Percentiles rank a stretch among this genome's conserved stretches.
Evolutionary conservation across 2,113 vertebrate species (phyloP).

Genomic region (Condylura cristata): DNA sequence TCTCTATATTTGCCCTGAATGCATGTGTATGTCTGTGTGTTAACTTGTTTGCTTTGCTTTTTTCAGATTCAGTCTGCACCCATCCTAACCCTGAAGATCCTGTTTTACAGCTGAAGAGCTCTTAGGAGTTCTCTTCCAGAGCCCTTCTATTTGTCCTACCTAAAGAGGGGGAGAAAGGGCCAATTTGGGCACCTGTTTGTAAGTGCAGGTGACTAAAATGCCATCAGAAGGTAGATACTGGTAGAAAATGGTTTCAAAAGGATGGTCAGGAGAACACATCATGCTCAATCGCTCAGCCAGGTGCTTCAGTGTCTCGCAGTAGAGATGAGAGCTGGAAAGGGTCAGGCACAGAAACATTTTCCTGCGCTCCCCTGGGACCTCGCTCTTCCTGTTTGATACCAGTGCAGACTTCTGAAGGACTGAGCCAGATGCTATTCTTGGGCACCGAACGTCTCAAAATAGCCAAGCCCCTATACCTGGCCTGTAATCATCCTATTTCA

Average conservation of each 20-base stretch:
- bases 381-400: neutral
- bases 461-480: neutral
- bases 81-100: conserved; percentile 90
- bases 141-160: conserved; percentile 85
- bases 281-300: conserved; percentile 88
- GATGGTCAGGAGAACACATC: conserved; percentile 87
- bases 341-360: conserved; percentile 78
- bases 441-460: conserved; percentile 56
- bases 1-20: conserved; percentile 81
- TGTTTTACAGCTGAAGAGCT: conserved; percentile 88
- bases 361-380: conserved; percentile 65
- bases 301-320: conserved; percentile 81
- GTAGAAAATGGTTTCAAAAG: conserved; percentile 75
- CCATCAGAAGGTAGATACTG: conserved; percentile 60
- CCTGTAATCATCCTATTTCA: conserved; percentile 30
- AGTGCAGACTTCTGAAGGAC: neutral
- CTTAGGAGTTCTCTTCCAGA: conserved; percentile 86
- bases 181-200: conserved; percentile 84
- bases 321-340: conserved; percentile 70
- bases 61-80: conserved; percentile 95
- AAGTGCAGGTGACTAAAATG: conserved; percentile 80
- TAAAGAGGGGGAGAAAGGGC: conserved; percentile 82
- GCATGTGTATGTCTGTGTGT: conserved; percentile 85
- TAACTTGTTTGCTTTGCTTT: conserved; percentile 99
- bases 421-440: conserved; percentile 49